Evolutionary conservation across 2,888 invertebrate genomes (phyloP), one percentile per base, ranked within the genome.

Genomic region (Tuberolachnus salignus): DNA sequence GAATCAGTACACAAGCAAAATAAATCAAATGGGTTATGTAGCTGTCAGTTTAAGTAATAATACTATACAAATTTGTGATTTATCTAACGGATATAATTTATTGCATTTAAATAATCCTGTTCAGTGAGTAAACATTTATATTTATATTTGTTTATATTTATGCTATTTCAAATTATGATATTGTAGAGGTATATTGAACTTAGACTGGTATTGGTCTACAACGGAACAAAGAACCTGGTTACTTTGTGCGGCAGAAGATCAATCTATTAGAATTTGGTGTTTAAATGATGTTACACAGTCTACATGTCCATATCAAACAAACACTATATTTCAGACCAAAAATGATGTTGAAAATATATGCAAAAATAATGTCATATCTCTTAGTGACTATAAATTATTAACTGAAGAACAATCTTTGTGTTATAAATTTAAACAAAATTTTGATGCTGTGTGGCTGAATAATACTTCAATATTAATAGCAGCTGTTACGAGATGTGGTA

Each of bases 231-330:
- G 46, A 57, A 49, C 34, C 19, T 78, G 78, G 78, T 81, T 81
- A 51, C 63, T 81, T 23, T 80, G 81, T 26, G 81, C 81, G 16
- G 51, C 81, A 11, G 55, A 64, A 23, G 78, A 81, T n/a, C 55
- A 63, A 34, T 70, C 71, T 64, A 71, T 81, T 57, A 46, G 71
- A 51, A 59, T 81, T 6, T 81, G 81, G 81, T 59, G 59, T 59
- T 1, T 81, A 55, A 63, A 81, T 26, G 61, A 69, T 49, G 59
- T 67, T 8, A 34, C 42, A 9, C 44, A 78, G 14, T 67, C 57
- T 51, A 34, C 57, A 19, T 69, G 78, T 69, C 19, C 46, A 61
- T n/a, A 46, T 67, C 13, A 13, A 19, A 46, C 44, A 19, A 55
- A 44, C 14, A 26, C 21, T 42, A 16, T 6, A 53, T 3, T 13